Evolutionary conservation across 2,888 invertebrate genomes (phyloP), one percentile per base, ranked within the genome.

Genomic region (Cantharis nigra): DNA sequence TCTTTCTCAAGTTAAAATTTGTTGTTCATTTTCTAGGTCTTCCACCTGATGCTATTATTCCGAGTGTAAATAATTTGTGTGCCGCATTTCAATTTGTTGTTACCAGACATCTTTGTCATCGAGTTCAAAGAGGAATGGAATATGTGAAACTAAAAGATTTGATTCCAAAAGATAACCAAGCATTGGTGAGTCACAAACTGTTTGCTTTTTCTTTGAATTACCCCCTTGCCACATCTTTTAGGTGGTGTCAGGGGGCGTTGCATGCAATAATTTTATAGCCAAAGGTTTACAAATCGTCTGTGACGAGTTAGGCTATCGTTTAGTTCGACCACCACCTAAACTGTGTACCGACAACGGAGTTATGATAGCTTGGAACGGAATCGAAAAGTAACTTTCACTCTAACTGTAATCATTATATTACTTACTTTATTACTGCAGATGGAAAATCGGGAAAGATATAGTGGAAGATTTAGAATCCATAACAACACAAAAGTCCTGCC

Each of bases 331-430:
- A 13, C 95, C 97, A 3, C 93, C 94, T 20, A 91, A 92, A 85
- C 91, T 97, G 10, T 99, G 99, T 87, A 98, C 97, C 0, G 99
- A 99, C 87, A 99, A 99, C 91, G 99, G 99, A 9, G 92, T 98
- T 33, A 99, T 99, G 99, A 96, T 99, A 83, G 99, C 99, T 16
- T 99, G 99, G 98, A 98, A 98, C 91, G 98, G 97, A 9, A 90
- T 97, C 72, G 98, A 98, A 89, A 94, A 93, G 87, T 91, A 26
- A 28, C 69, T 74, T 69, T 14, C 3, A 16, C 11, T 33, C 63
- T 23, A 23, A 3, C 23, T 23, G 5, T 23, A 23, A 23, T 20
- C 23, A 3, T 23, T 23, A 23, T 23, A 23, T 23, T 23, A 18
- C 20, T 70, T 14, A 23, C 20, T 71, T 67, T 67, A 18, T 63